A percentile compares a stretch with the other conserved stretches of the same genome.
Conservation (phyloP, 2,797 vertebrate genomes). For the Chloroceryle inda region DNA sequence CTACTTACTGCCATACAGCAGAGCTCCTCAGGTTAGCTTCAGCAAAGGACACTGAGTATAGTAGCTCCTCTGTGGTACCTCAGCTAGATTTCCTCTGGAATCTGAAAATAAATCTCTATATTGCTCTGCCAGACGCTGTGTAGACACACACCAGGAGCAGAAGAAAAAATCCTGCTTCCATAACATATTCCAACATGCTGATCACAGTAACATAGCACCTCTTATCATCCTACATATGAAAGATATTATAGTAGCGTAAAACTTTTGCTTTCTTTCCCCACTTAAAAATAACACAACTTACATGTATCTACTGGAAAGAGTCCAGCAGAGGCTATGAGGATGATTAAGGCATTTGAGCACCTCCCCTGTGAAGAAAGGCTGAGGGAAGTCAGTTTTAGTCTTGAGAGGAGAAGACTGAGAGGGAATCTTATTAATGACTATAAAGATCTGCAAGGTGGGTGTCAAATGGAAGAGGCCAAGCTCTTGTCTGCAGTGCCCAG, state of each 20-base stretch:
- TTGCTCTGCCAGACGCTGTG: not conserved
- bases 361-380: too few relatives aligned
- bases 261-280: not conserved
- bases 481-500: too few relatives aligned
- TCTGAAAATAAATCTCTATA: not conserved
- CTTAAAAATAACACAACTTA: not conserved
- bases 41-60: not conserved
- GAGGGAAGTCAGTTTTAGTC: too few relatives aligned
- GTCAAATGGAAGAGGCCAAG: too few relatives aligned
- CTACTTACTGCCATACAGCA: not conserved
- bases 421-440: too few relatives aligned
- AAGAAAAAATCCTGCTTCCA: not conserved
- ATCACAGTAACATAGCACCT: not conserved
- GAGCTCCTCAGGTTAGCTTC: not conserved
- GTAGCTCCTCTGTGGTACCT: not conserved
- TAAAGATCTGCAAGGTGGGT: too few relatives aligned
- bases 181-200: not conserved
- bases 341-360: too few relatives aligned
- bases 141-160: not conserved
- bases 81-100: not conserved
- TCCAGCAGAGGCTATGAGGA: too few relatives aligned
- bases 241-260: not conserved
- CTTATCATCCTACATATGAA: not conserved
- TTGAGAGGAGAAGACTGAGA: too few relatives aligned
- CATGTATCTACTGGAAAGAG: too few relatives aligned